These are phyloP conservation scores for Lobophora halterata DNA, from an alignment of 2,888 invertebrate species.

Conservation along the genomic window DNA sequence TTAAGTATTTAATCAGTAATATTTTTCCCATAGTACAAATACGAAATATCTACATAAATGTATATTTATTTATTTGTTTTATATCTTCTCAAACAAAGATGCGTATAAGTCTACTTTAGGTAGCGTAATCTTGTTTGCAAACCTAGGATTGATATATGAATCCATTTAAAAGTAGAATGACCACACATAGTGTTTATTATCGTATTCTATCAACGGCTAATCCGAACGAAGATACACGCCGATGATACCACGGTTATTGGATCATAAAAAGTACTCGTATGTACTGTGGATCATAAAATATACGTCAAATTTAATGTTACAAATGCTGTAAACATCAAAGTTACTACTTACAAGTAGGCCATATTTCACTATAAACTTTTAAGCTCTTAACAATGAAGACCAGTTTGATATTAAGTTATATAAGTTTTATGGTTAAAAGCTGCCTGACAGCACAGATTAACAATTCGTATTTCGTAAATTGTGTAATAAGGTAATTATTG, in stretches of 20 bases:
- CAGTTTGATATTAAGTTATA: constrained; percentile 5
- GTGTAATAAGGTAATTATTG: no score
- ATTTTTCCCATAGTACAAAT: no score
- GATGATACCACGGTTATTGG: constrained; percentile 4
- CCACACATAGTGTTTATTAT: constrained; percentile 9
- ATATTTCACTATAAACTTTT: not conserved
- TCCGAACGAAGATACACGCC: constrained; percentile 8
- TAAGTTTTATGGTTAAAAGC: constrained; percentile 8
- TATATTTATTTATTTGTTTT: no score
- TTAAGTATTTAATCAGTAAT: no score
- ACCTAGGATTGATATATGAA: no score
- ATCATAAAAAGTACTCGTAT: not conserved
- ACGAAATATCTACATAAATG: no score
- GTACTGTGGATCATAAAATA: no score
- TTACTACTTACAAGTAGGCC: not conserved
- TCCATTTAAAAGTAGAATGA: not conserved
- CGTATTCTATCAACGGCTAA: constrained; percentile 7
- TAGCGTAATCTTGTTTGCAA: no score
- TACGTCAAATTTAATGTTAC: no score
- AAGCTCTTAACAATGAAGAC: constrained; percentile 1
- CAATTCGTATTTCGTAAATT: constrained; percentile 8
- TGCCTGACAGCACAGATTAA: constrained; percentile 9
- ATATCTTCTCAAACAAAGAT: no score
- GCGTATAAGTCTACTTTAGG: no score
- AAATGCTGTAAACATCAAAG: no score